Evolutionary conservation across 2,797 vertebrate genomes (phyloP), one percentile per base, ranked within the genome.

Genomic region (Bradypus variegatus): DNA sequence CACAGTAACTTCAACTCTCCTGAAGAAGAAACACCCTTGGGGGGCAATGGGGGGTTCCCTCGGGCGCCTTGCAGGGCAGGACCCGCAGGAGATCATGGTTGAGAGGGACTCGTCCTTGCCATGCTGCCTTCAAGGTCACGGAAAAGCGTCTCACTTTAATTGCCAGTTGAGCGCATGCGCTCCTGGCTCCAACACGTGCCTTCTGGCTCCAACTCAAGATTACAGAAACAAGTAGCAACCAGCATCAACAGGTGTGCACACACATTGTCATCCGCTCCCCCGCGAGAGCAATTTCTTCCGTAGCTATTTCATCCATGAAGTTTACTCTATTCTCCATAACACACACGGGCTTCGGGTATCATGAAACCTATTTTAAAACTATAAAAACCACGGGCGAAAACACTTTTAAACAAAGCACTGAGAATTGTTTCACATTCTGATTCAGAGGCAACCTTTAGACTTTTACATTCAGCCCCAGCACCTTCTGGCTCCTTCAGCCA

Each of bases 261-360:
- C 38, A 38, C 45, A 2, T 2, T 0, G 0, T 62, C 3, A 1
- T 0, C 79, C 36, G 3, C 36, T 4, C 36, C 16, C 64, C 84
- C 31, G 3, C 31, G 29, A 27, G 29, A 29, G 21, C 25, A 8
- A 3, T 4, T 25, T 31, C 72, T 75, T 25, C 36, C 18, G 5
- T 2, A 23, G 36, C n/a, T 18, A 6, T 21, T 6, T 19, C 19
- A 19, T 4, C 41, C 21, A 0, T 0, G 23, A 50, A 0, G 58
- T 10, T 29, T 12, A 38, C 5, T 4, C 67, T 77, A 11, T 7
- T 15, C 36, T 50, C 45, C 5, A 3, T 1, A 3, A 2, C 90
- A 4, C 69, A 31, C 0, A 0, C 0, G 0, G 82, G 65, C 12
- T 45, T 13, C n/a, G 23, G 87, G 38, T 31, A 27, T 53, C 53